Base-by-base conservation (phyloP, 2,888 invertebrate genomes). In the Torymus texanus region DNA sequence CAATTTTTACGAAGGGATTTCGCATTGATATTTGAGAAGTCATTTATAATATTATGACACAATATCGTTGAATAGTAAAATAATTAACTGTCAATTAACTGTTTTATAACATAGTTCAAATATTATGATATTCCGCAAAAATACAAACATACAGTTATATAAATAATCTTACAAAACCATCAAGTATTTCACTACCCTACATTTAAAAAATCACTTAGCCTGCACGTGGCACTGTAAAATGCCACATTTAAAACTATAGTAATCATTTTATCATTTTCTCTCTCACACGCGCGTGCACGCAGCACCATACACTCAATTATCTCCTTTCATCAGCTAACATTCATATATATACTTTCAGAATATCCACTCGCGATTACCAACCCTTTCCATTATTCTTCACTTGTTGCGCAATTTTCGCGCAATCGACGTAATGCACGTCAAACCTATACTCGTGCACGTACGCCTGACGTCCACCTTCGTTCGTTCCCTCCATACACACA, bases 391-490 rank as follows among this genome's bases (percentile, higher is more conserved):
- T 41, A 41, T 41, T 41, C 41, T 8, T 41, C 41, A 8, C 41
- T 62, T 5, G 59, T 21, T 53, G 61, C n/a, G 65, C 53, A 65
- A 58, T 59, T 66, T n/a, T 10, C 56, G 21, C 18, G 50, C 24
- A 41, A 41, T 41, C 41, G 53, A 21, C 24, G 11, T 66, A 59
- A 55, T 55, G 41, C 61, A 11, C 50, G 50, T 70, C 41, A 41
- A 41, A 41, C 41, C 59, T 18, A 13, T 16, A n/a, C 59, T 59
- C n/a, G 51, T 29, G 18, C 11, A 8, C 5, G 53, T 21, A 21
- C 21, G 21, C 21, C 18, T 13, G 55, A 24, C 53, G 61, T 56
- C 62, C 41, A 51, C 24, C 56, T 61, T 41, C 29, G 12, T 50
- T 2, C n/a, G 41, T 13, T 5, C 18, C 55, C 14, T 16, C n/a